Conservation (phyloP, 64 coral and sea anemone species). For the Trachythela sp. region DNA sequence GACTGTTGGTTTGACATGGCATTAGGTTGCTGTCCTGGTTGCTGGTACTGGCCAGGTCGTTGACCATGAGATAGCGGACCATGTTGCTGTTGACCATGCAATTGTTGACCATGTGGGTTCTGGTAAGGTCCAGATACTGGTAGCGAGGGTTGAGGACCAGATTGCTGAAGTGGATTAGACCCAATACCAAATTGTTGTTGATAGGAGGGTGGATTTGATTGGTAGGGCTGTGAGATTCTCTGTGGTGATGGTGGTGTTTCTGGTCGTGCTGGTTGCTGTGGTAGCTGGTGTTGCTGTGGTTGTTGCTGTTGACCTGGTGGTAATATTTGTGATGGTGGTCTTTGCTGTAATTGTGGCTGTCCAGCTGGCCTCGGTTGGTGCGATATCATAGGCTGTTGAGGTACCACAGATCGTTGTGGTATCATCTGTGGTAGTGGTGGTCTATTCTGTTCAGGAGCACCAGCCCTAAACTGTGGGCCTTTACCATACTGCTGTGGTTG, state of each 20-base stretch:
- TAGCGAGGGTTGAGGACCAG: not conserved
- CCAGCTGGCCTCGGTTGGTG: not conserved
- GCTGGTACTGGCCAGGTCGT: not conserved
- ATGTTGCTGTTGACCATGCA: not conserved
- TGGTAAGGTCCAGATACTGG: not conserved
- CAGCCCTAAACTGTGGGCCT: not conserved
- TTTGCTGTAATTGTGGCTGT: not conserved
- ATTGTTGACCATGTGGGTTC: not conserved
- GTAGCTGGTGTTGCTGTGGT: not conserved
- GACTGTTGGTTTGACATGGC: not conserved
- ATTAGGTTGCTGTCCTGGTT: not conserved
- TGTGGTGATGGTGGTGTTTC: slow-evolving; percentile 21
- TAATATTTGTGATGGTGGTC: not conserved
- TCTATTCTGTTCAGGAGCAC: not conserved
- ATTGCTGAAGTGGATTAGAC: not conserved
- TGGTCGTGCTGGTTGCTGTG: not conserved
- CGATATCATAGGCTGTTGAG: not conserved
- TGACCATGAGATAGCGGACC: not conserved
- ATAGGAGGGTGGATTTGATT: not conserved
- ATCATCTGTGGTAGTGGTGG: not conserved
- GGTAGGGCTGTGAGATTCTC: not conserved
- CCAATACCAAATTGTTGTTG: not conserved
- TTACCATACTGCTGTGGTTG: not conserved
- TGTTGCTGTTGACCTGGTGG: not conserved
- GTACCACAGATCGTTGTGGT: not conserved